Base-by-base conservation (phyloP, 2,797 vertebrate genomes). In the Neosilurus mollespiculum region DNA sequence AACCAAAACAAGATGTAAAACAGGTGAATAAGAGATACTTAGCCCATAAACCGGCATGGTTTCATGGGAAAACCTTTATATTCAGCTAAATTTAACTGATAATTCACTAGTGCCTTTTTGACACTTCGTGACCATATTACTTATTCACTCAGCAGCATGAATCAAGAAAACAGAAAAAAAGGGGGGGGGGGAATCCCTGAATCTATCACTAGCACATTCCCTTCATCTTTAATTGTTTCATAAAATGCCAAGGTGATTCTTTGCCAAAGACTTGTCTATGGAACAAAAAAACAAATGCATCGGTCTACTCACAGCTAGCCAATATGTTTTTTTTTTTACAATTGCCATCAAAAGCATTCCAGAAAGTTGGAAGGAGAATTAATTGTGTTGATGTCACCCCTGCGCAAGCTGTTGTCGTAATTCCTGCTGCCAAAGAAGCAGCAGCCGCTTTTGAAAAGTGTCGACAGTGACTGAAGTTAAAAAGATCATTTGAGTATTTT, bases 381-480 rank as follows among this genome's bases (percentile, higher is more conserved):
- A 85, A 90, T 93, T 87, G 88, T 90, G 80, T 87, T 89, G 87
- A 88, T 85, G 83, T 84, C 81, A 81, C 62, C 49, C 65, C 65
- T 81, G 22, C 37, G 24, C 81, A 61, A 80, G 64, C 18, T 73
- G 51, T 71, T 83, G 80, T 77, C 80, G 61, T 49, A 58, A 66
- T 67, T 66, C 78, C 73, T 4, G 0, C 37, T 86, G 87, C 88
- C 85, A 76, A 90, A 83, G 88, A 84, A 88, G 77, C 87, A 84
- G 62, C 91, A 93, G 89, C 91, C 89, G 90, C 88, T 86, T 87
- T 88, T 73, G 85, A 77, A 87, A 88, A 66, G 87, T 84, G 82
- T 37, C 65, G 75, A 84, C 72, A 78, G 49, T 9, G 10, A 53
- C 65, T 79, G 67, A 64, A 34, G 34, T 67, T 53, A 37, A 51